Base-by-base conservation (phyloP, 2,113 vertebrate genomes). In the Crypturellus undulatus region DNA sequence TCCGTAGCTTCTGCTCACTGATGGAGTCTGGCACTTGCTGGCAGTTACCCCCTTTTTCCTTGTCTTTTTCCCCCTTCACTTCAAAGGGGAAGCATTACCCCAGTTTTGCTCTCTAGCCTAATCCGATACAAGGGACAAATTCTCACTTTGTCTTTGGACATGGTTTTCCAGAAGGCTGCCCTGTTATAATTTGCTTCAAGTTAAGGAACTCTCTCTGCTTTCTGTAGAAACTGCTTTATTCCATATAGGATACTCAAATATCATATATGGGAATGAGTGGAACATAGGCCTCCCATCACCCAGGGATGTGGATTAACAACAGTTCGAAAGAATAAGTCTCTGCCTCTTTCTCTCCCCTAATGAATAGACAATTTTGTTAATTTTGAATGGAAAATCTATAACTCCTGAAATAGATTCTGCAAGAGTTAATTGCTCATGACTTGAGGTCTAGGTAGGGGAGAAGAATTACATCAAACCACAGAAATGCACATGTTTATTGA, bases 101-200 rank as follows among this genome's bases (percentile, higher is more conserved):
- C 65, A 47, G 1, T 42, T 89, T 63, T 38, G 3, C 30, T 26
- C 65, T 70, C 45, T 9, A 13, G 8, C 32, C 49, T 49, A 52
- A 52, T 24, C 16, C 58, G 47, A 38, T 8, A 4, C 3, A 2
- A 2, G 18, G 20, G 18, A 14, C 3, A 6, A 5, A 5, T 16
- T 52, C 69, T 56, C 32, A 47, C 42, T 24, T 51, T 86, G 47
- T 59, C 76, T 16, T 13, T 3, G 43, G 72, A 20, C 28, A 12
- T 20, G 19, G 1, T 45, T 72, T 83, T 42, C 51, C 1, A 1
- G 36, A 15, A 7, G 16, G 32, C 9, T 9, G 20, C 30, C 28
- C 63, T 59, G 56, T 5, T 28, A 8, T 8, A 19, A 54, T 0
- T 2, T 45, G 47, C 8, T 24, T 24, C 32, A 36, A 12, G 34